A percentile compares a stretch with the other conserved stretches of the same genome.
Conservation (phyloP, 2,888 invertebrate species). For the Cheilosia soror region DNA sequence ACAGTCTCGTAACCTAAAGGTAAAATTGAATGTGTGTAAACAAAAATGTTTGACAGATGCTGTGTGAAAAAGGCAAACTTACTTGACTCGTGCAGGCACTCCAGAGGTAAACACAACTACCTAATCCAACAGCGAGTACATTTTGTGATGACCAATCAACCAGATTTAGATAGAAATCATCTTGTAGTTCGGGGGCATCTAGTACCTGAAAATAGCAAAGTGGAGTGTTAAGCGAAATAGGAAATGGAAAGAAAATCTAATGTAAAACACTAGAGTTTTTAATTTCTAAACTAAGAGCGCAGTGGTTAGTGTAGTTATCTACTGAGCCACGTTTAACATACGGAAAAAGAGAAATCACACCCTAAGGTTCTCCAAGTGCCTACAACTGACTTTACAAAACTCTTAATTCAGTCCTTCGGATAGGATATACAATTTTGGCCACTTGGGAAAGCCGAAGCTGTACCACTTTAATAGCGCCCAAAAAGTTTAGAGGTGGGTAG, state of each 20-base stretch:
- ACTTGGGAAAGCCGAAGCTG: no score
- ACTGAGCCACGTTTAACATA: no score
- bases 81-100: slow-evolving; percentile 99
- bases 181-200: slow-evolving; percentile 86
- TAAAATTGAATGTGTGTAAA: slow-evolving; percentile 18
- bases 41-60: not conserved
- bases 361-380: no score
- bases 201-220: slow-evolving; percentile 77
- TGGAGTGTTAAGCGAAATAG: not conserved
- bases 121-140: slow-evolving; percentile 98
- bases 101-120: slow-evolving; percentile 99
- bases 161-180: slow-evolving; percentile 99
- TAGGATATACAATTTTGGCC: no score
- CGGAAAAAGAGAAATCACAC: no score
- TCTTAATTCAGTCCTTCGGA: no score
- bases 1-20: slow-evolving; percentile 93
- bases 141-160: slow-evolving; percentile 99
- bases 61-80: slow-evolving; percentile 73
- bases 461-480: no score
- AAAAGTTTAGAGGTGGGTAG: no score
- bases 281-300: no score
- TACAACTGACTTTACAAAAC: no score
- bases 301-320: no score
- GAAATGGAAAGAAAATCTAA: not conserved
- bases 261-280: not conserved